Conservation (phyloP, 2,888 invertebrate species). For the Cheilosia variabilis region DNA sequence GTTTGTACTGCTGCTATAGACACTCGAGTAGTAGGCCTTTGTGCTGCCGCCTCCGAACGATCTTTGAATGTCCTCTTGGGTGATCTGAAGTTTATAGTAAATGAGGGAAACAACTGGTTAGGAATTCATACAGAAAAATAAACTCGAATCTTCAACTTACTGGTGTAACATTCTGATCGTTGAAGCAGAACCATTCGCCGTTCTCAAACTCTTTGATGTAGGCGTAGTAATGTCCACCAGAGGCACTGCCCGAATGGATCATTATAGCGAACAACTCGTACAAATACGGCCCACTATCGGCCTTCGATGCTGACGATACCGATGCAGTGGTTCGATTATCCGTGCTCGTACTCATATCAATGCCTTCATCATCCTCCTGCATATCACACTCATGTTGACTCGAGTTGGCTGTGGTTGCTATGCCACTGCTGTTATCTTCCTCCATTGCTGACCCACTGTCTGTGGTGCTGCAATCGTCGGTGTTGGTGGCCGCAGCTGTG, state of each 20-base stretch:
- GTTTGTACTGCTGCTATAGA: conserved; percentile 92
- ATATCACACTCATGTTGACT: conserved; percentile 82
- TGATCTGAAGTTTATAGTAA: conserved; percentile 85
- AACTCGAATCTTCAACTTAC: conserved; percentile 83
- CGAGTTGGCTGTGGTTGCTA: conserved; percentile 82
- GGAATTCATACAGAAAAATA: not conserved
- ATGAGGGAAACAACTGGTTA: not conserved
- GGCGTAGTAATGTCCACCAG: conserved; percentile 96
- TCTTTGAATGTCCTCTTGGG: conserved; percentile 91
- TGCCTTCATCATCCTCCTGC: conserved; percentile 88
- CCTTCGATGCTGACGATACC: conserved; percentile 78
- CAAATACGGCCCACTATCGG: conserved; percentile 87
- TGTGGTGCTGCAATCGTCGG: conserved; percentile 88
- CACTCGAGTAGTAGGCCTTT: conserved; percentile 88
- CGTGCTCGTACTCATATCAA: conserved; percentile 86
- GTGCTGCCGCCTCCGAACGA: conserved; percentile 93
- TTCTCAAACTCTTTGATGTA: conserved; percentile 92
- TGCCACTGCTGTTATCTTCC: conserved; percentile 86
- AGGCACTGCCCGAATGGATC: conserved; percentile 96
- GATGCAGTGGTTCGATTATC: conserved; percentile 77
- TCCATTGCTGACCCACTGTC: conserved; percentile 88
- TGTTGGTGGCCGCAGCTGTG: conserved; percentile 82
- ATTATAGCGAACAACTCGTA: conserved; percentile 96
- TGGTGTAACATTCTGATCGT: conserved; percentile 91
- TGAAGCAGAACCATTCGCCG: conserved; percentile 93